phyloP scores from a whole-genome alignment of 2,113 vertebrate genomes.

The Rhineura floridana region DNA sequence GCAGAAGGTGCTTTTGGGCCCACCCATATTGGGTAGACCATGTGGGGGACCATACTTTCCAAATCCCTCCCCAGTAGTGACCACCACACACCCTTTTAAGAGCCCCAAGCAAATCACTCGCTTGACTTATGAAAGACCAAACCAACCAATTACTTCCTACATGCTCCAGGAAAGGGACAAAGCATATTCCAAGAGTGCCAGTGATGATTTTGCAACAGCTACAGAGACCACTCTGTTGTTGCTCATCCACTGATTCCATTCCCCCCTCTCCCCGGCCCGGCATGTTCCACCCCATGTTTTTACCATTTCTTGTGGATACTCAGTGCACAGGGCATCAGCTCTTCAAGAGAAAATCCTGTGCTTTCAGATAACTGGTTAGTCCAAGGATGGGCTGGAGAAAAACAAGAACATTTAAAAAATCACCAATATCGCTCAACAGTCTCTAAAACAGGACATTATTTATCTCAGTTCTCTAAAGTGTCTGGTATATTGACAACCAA shows the following conservation, averaged over 20 bases:
- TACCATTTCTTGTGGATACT: conserved; percentile 84
- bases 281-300: conserved; percentile 9
- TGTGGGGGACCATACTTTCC: too few relatives aligned
- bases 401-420: background rate
- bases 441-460: background rate
- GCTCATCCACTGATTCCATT: too few relatives aligned
- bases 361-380: conserved; percentile 82
- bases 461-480: background rate
- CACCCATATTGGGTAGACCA: too few relatives aligned
- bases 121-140: background rate
- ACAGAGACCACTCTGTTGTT: background rate
- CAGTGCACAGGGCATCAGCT: conserved; percentile 82
- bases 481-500: background rate
- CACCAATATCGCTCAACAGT: fast-evolving
- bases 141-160: background rate
- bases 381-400: conserved; percentile 87
- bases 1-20: too few relatives aligned
- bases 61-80: too few relatives aligned
- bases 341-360: conserved; percentile 88
- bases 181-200: background rate
- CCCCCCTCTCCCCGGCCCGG: too few relatives aligned
- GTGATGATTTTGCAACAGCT: background rate
- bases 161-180: too few relatives aligned
- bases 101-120: too few relatives aligned
- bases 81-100: too few relatives aligned